phyloP scores from a whole-genome alignment of 1,140 invertebrate species.

The Tribolium madens region DNA sequence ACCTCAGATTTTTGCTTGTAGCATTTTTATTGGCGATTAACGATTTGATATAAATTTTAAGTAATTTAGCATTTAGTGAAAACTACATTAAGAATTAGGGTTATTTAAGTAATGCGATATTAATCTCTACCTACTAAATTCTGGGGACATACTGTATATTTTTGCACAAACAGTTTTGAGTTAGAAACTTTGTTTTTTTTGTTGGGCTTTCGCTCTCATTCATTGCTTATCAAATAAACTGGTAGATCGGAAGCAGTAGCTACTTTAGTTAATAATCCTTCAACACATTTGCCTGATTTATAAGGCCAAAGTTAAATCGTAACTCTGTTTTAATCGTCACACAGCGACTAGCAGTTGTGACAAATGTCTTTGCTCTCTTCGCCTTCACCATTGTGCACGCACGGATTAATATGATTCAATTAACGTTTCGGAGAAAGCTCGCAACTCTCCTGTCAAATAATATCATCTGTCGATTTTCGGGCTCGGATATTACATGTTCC shows the following conservation, averaged over 20 bases:
- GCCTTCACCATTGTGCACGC: constrained; percentile 27
- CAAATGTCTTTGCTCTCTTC: constrained; percentile 38
- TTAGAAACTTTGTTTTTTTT: background rate
- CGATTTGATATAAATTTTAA: too few relatives aligned
- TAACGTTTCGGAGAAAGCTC: constrained; percentile 30
- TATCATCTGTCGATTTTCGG: constrained; percentile 34
- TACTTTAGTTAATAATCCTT: constrained; percentile 31
- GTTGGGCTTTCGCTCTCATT: background rate
- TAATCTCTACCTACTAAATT: too few relatives aligned
- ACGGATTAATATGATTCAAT: constrained; percentile 36
- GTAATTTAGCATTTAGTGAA: too few relatives aligned
- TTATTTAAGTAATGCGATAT: too few relatives aligned
- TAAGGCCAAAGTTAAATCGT: constrained; percentile 37
- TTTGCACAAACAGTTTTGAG: too few relatives aligned
- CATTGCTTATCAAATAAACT: background rate
- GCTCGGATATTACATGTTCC: constrained; percentile 31
- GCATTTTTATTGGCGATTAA: too few relatives aligned
- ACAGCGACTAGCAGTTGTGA: constrained; percentile 32
- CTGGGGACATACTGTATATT: too few relatives aligned
- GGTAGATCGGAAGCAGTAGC: constrained; percentile 26
- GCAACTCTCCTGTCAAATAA: constrained; percentile 32
- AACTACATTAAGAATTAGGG: too few relatives aligned
- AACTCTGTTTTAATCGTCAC: constrained; percentile 38
- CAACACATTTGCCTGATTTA: constrained; percentile 36
- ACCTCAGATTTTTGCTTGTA: too few relatives aligned